Evolutionary conservation across 2,888 invertebrate species (phyloP).

Genomic region (Eupeodes latifasciatus): DNA sequence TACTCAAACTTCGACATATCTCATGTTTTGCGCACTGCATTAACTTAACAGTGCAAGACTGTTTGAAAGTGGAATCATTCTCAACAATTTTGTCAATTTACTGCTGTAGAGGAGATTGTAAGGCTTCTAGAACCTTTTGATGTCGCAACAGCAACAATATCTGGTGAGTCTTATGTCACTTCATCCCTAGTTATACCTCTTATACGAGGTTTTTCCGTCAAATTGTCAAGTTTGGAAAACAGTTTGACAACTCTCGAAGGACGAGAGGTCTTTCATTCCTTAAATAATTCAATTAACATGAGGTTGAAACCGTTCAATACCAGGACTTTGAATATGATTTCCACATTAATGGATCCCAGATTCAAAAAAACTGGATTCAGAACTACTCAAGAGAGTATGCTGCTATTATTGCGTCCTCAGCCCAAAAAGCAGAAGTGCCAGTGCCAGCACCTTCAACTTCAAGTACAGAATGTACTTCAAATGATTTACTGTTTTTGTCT

Average conservation of each 20-base stretch:
- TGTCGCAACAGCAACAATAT: conserved; percentile 1
- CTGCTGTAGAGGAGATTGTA: conserved; percentile 12
- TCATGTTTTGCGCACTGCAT: conserved; percentile 30
- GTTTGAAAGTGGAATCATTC: conserved; percentile 20
- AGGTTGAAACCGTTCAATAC: background rate
- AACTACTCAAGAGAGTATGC: conserved; percentile 37
- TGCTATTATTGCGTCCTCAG: conserved; percentile 34
- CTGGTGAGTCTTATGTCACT: conserved; percentile 13
- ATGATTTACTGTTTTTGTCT: conserved; percentile 16
- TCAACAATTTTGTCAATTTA: conserved; percentile 14
- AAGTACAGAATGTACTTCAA: conserved; percentile 6
- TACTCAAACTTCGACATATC: conserved; percentile 29
- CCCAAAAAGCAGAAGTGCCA: conserved; percentile 6
- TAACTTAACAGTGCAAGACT: conserved; percentile 24
- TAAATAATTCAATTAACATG: background rate
- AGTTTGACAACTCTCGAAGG: conserved; percentile 32
- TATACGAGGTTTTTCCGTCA: conserved; percentile 19
- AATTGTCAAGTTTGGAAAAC: conserved; percentile 25
- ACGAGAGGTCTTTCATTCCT: background rate
- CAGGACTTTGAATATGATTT: conserved; percentile 24
- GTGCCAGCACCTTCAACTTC: background rate
- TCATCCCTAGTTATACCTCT: conserved; percentile 4
- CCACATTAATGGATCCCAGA: conserved; percentile 20
- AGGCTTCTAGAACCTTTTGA: conserved; percentile 15
- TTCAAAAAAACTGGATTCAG: conserved; percentile 7